Evolutionary conservation across 1,140 invertebrate genomes (phyloP).

Genomic region (Cyclina sinensis): DNA sequence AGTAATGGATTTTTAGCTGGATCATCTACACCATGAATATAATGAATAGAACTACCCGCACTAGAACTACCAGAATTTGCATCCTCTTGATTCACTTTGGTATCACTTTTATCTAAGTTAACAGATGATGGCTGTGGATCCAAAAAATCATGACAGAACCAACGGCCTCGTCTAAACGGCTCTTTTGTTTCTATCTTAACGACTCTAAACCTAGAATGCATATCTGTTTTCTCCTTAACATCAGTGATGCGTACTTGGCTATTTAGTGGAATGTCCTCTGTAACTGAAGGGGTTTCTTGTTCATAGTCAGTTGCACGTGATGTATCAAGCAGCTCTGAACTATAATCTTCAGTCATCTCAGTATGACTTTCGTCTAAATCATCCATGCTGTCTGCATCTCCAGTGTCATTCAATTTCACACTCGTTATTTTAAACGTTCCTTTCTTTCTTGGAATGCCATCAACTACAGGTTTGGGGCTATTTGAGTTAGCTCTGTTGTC

Average conservation of each 20-base stretch:
- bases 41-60: conserved; percentile 83
- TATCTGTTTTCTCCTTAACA: conserved; percentile 69
- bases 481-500: conserved; percentile 37
- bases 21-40: conserved; percentile 82
- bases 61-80: conserved; percentile 82
- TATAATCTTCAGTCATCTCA: conserved; percentile 88
- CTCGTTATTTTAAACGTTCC: conserved; percentile 98
- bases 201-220: conserved; percentile 92
- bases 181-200: conserved; percentile 97
- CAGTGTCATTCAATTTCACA: conserved; percentile 94
- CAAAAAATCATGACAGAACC: conserved; percentile 98
- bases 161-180: conserved; percentile 96
- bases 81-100: conserved; percentile 70
- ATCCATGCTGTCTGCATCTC: conserved; percentile 96
- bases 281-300: conserved; percentile 63
- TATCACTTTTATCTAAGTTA: conserved; percentile 65
- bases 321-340: conserved; percentile 87
- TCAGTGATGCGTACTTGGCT: conserved; percentile 53
- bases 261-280: conserved; percentile 58
- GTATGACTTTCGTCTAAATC: conserved; percentile 97
- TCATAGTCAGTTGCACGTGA: conserved; percentile 81
- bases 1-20: conserved; percentile 80
- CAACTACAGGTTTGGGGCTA: conserved; percentile 30
- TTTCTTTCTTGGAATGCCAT: conserved; percentile 89
- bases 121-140: conserved; percentile 90